Evolutionary conservation across 1,140 invertebrate genomes (phyloP).

Genomic region (Macrocentrus cingulum): DNA sequence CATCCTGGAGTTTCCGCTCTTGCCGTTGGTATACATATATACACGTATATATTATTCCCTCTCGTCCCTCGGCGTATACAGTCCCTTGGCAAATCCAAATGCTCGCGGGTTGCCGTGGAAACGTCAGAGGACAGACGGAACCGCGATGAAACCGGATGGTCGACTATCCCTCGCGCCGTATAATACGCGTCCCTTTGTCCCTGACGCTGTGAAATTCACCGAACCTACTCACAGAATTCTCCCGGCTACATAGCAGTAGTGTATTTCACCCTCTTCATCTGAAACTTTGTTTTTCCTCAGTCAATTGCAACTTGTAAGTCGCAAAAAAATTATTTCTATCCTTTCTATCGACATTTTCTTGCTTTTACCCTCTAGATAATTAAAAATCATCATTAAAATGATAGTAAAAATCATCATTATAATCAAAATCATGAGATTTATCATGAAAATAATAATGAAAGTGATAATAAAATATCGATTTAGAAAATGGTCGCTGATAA

Average conservation of each 20-base stretch:
- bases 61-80: slow-evolving; percentile 26
- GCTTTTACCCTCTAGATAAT: too few species aligned
- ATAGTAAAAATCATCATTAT: too few species aligned
- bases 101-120: slow-evolving; percentile 56
- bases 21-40: neutral
- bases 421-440: too few species aligned
- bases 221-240: slow-evolving; percentile 14
- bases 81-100: slow-evolving; percentile 46
- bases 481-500: too few species aligned
- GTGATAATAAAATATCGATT: too few species aligned
- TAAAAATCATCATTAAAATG: too few species aligned
- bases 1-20: slow-evolving; percentile 28
- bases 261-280: slow-evolving; percentile 12
- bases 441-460: too few species aligned
- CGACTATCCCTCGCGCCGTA: slow-evolving; percentile 41
- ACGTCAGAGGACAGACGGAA: slow-evolving; percentile 61
- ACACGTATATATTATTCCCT: slow-evolving; percentile 2
- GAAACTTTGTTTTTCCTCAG: neutral
- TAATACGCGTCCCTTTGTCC: slow-evolving; percentile 53
- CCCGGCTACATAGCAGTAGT: too few species aligned
- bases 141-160: slow-evolving; percentile 59
- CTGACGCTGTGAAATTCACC: slow-evolving; percentile 32
- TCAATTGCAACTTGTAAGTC: too few species aligned
- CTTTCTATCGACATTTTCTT: too few species aligned
- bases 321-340: too few species aligned